These are phyloP conservation scores for Galago senegalensis DNA, from an alignment of 2,797 vertebrate genomes.

Conservation along the genomic window DNA sequence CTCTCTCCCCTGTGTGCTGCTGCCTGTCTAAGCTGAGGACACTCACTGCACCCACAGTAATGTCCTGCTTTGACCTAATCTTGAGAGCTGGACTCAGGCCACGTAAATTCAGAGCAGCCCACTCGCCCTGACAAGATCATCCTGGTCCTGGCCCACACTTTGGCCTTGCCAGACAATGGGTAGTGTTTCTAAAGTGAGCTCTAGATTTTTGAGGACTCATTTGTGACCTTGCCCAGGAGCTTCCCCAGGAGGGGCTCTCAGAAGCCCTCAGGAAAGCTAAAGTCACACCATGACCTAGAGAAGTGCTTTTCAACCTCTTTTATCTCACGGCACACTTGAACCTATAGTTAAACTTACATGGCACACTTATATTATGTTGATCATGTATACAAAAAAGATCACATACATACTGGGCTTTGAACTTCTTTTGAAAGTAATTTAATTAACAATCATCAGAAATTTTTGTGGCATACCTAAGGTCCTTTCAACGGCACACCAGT, in stretches of 20 bases:
- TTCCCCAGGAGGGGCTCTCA: neutral
- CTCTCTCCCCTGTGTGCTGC: neutral
- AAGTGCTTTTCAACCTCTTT: too few species aligned
- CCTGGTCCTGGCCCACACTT: neutral
- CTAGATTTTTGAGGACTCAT: neutral
- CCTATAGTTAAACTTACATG: too few species aligned
- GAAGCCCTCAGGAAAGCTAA: neutral
- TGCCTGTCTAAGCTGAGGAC: neutral
- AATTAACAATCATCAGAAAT: too few species aligned
- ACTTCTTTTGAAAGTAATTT: too few species aligned
- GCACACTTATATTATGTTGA: too few species aligned
- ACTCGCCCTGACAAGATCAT: neutral
- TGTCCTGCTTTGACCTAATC: neutral
- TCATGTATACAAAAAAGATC: too few species aligned
- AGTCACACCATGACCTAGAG: neutral
- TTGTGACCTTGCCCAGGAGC: neutral
- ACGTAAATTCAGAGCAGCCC: neutral
- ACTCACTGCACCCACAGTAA: neutral
- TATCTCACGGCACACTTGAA: too few species aligned
- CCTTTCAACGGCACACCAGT: too few species aligned
- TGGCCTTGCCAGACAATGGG: neutral
- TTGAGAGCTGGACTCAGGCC: neutral
- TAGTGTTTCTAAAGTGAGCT: neutral
- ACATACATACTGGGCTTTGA: too few species aligned
- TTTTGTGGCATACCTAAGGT: too few species aligned